phyloP scores from a whole-genome alignment of 2,888 invertebrate species.

The Eupithecia abbreviata region DNA sequence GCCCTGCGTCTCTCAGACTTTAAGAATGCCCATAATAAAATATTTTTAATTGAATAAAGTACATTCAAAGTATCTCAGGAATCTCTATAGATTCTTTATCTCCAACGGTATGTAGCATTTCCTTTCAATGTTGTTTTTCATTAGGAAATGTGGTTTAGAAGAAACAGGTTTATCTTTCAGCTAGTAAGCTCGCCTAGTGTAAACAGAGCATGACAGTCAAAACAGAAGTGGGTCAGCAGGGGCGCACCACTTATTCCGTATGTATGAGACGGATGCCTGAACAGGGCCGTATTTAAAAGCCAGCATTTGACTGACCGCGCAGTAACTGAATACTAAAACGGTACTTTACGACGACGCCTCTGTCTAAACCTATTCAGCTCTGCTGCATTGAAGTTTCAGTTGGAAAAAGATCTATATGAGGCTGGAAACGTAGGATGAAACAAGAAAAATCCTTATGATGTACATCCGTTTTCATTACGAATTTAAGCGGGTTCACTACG shows the following conservation, averaged over 20 bases:
- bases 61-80: neutral
- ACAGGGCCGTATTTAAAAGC: conserved; percentile 70
- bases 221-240: conserved; percentile 57
- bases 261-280: conserved; percentile 71
- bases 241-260: conserved; percentile 67
- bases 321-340: conserved; percentile 61
- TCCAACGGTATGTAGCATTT: neutral
- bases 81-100: neutral
- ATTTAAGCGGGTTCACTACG: neutral
- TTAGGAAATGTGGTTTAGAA: neutral
- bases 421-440: neutral
- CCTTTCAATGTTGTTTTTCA: neutral
- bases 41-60: neutral
- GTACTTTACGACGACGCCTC: conserved; percentile 47
- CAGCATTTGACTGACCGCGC: conserved; percentile 69
- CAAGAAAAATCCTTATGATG: neutral
- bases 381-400: conserved; percentile 6
- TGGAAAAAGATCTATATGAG: neutral
- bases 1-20: neutral
- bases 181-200: neutral
- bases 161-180: neutral
- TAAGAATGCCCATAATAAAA: neutral
- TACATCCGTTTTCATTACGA: neutral
- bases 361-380: conserved; percentile 38
- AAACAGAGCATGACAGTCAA: conserved; percentile 33